Conservation (phyloP, 1,140 invertebrate species). For the Pseudobourletiella spinata region DNA sequence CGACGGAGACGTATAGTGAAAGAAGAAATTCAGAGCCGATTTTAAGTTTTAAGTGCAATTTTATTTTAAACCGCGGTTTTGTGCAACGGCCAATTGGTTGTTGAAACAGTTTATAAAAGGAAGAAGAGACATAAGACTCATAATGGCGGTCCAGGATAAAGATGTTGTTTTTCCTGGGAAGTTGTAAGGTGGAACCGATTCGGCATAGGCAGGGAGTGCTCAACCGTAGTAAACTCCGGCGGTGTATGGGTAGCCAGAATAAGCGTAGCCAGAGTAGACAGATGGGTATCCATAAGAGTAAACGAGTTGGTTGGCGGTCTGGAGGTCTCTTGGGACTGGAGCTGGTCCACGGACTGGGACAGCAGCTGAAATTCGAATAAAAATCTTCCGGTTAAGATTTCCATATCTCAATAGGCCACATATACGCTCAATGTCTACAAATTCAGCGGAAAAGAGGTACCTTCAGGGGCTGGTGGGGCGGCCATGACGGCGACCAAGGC, state of each 20-base stretch:
- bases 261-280: background rate
- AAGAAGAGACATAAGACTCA: too few species aligned
- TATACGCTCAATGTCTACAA: background rate
- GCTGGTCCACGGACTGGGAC: background rate
- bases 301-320: slow-evolving; percentile 2
- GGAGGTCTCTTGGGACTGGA: background rate
- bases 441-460: background rate
- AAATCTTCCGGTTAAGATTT: background rate
- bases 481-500: slow-evolving; percentile 15
- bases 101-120: too few species aligned
- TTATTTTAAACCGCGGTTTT: too few species aligned
- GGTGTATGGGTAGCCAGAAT: background rate
- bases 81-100: too few species aligned
- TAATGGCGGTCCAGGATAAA: too few species aligned
- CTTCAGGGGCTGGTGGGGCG: slow-evolving; percentile 14
- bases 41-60: too few species aligned
- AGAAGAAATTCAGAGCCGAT: too few species aligned
- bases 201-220: too few species aligned
- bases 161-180: too few species aligned
- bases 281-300: background rate
- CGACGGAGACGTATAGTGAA: too few species aligned
- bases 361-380: too few species aligned
- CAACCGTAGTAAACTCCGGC: background rate
- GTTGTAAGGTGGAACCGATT: too few species aligned
- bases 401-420: background rate